Percentiles rank a stretch among this genome's conserved stretches.
These are phyloP conservation scores for Trachelus troglodyta DNA, from an alignment of 2,888 invertebrate genomes.

Conservation along the genomic window DNA sequence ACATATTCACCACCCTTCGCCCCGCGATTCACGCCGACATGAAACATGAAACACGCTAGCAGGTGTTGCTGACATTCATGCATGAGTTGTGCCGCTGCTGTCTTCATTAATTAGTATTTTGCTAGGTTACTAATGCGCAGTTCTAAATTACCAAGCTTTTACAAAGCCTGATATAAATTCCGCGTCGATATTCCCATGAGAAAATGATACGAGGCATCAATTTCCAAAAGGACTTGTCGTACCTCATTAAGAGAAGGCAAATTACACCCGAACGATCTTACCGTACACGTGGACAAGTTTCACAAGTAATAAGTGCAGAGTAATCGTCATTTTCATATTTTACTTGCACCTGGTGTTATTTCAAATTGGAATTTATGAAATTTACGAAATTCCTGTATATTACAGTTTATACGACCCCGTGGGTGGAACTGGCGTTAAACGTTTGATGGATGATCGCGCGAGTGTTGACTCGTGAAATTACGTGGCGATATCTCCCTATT, in stretches of 20 bases:
- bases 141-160: neutral
- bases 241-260: neutral
- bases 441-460: constrained; percentile 11
- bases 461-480: constrained; percentile 13
- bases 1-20: constrained; percentile 26
- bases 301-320: neutral
- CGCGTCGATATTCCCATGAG: neutral
- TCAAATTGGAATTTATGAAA: neutral
- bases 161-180: neutral
- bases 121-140: neutral
- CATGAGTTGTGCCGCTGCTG: constrained; percentile 46
- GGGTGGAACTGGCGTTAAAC: constrained; percentile 5
- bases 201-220: neutral
- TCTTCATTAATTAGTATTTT: constrained; percentile 60
- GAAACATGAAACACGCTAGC: constrained; percentile 43
- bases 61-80: constrained; percentile 46
- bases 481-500: constrained; percentile 11
- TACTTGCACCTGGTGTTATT: neutral
- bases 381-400: neutral
- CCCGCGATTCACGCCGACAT: constrained; percentile 30
- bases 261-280: neutral
- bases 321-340: neutral
- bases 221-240: neutral
- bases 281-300: neutral
- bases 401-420: neutral